A percentile compares a stretch with the other conserved stretches of the same genome.
Evolutionary conservation across 2,113 vertebrate species (phyloP).

Genomic region (Psilopsiagon aurifrons): DNA sequence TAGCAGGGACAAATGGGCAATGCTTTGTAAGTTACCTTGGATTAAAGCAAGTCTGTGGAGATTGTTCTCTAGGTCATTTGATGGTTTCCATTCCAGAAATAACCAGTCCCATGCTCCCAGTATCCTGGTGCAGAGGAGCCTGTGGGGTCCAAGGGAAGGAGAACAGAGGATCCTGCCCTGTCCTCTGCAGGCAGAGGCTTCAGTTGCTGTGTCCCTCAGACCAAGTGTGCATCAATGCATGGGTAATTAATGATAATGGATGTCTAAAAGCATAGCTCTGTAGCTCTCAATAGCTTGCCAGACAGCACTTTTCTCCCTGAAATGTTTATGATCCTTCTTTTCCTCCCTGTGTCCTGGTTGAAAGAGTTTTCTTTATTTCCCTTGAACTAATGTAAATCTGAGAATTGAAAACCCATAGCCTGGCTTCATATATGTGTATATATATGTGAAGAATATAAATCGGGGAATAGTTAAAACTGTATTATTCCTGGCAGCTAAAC

Average conservation of each 20-base stretch:
- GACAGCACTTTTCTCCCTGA: not conserved
- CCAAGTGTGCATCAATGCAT: rapidly evolving
- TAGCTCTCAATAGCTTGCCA: not conserved
- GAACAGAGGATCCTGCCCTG: not conserved
- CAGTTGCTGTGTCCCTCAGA: rapidly evolving
- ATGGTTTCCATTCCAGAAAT: not conserved
- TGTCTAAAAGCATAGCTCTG: not conserved
- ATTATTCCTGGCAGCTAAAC: constrained; percentile 21
- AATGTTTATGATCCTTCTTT: not conserved
- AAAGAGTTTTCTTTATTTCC: constrained; percentile 12
- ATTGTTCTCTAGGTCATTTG: not conserved
- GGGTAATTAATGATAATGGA: not conserved
- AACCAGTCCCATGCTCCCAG: rapidly evolving
- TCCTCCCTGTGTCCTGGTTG: not conserved
- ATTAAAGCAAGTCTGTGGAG: not conserved
- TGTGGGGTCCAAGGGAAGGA: not conserved
- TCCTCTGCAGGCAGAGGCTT: not conserved
- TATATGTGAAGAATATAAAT: not conserved
- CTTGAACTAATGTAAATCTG: constrained; percentile 39
- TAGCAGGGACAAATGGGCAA: not conserved
- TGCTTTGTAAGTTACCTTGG: not conserved
- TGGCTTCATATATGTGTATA: not conserved
- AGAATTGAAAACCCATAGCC: not conserved
- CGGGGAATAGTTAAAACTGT: not conserved
- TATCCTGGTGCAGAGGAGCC: not conserved